Percentiles rank a stretch among this genome's conserved stretches.
Conservation (phyloP, 2,113 vertebrate species). For the Rutilus rutilus region DNA sequence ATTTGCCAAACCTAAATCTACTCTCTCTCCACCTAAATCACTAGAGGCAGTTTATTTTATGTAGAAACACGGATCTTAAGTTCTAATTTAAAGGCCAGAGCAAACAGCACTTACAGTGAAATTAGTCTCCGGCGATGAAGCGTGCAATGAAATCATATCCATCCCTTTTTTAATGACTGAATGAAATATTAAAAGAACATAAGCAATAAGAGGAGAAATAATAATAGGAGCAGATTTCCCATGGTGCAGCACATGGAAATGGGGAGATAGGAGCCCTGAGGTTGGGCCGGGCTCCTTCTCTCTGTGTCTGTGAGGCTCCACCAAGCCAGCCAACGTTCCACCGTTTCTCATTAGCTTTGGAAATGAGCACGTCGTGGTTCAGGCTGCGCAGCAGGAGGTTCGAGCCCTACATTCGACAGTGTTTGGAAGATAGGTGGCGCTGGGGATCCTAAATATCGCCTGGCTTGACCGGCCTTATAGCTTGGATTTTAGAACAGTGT, state of each 20-base stretch:
- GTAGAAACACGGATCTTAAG: slow-evolving; percentile 14
- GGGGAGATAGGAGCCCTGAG: slow-evolving; percentile 50
- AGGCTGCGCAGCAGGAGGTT: slow-evolving; percentile 27
- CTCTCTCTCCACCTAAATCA: slow-evolving; percentile 34
- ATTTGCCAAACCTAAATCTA: not conserved
- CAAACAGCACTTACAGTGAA: slow-evolving; percentile 51
- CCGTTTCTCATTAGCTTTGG: slow-evolving; percentile 60
- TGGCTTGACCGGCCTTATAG: not conserved
- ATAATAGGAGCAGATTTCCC: slow-evolving; percentile 62
- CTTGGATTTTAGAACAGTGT: slow-evolving; percentile 25
- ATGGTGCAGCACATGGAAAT: slow-evolving; percentile 61
- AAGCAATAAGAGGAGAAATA: slow-evolving; percentile 62
- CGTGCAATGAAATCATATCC: slow-evolving; percentile 49
- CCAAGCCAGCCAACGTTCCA: slow-evolving; percentile 41
- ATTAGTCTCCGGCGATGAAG: slow-evolving; percentile 45
- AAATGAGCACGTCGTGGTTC: slow-evolving; percentile 52
- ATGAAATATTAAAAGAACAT: slow-evolving; percentile 64
- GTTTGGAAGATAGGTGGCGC: slow-evolving; percentile 58
- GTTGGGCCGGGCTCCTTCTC: slow-evolving; percentile 48
- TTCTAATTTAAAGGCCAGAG: slow-evolving; percentile 41
- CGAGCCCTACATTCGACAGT: not conserved
- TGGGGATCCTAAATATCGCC: slow-evolving; percentile 42
- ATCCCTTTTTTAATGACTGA: slow-evolving; percentile 46
- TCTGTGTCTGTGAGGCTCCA: slow-evolving; percentile 49
- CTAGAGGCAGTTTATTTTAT: slow-evolving; percentile 23